phyloP scores from a whole-genome alignment of 2,113 vertebrate genomes.

The Calidris pygmaea region DNA sequence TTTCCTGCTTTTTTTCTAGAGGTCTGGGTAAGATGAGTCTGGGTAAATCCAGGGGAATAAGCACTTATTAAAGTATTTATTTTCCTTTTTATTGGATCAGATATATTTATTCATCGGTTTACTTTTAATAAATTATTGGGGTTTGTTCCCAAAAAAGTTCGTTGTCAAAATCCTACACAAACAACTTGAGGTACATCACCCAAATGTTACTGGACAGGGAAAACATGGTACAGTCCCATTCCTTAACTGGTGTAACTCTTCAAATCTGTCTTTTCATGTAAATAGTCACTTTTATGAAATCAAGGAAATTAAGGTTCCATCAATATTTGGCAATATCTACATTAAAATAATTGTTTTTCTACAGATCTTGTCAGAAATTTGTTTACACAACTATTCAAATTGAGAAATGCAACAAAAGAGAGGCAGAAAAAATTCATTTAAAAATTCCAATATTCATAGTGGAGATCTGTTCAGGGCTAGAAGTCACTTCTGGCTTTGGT shows the following conservation, averaged over 20 bases:
- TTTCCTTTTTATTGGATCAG: not conserved
- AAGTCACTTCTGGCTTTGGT: conserved; percentile 56
- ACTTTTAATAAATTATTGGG: not conserved
- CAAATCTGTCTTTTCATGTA: not conserved
- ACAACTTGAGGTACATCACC: not conserved
- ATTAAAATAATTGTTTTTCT: not conserved
- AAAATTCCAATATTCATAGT: not conserved
- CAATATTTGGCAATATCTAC: not conserved
- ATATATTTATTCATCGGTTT: not conserved
- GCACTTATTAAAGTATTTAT: not conserved
- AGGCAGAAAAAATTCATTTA: not conserved
- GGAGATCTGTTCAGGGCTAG: conserved; percentile 42
- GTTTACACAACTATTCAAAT: not conserved
- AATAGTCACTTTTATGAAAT: not conserved
- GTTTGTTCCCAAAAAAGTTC: not conserved
- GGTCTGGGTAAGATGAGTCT: not conserved
- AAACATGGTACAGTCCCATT: fast-evolving
- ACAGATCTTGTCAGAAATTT: not conserved
- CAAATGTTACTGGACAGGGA: not conserved
- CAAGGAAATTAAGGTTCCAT: not conserved
- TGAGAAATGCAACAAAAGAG: not conserved
- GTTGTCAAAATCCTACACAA: not conserved
- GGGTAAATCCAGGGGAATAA: not conserved
- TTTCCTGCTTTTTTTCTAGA: not conserved
- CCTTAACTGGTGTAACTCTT: not conserved